phyloP scores from a whole-genome alignment of 2,888 invertebrate genomes.

The Teleogryllus oceanicus region DNA sequence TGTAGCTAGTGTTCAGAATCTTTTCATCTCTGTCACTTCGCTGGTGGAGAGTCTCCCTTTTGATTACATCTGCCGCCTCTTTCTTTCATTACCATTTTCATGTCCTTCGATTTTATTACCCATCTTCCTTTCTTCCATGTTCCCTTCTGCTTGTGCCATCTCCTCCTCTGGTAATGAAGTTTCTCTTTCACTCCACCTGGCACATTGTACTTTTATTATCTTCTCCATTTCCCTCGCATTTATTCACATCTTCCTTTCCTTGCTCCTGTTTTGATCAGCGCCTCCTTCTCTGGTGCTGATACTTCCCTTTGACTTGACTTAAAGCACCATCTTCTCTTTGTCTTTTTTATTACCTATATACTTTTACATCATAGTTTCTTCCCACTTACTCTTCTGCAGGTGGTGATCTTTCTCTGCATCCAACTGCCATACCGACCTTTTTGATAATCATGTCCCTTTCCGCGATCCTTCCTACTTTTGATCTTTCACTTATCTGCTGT shows the following conservation, averaged over 20 bases:
- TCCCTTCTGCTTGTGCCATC: slow-evolving; percentile 11
- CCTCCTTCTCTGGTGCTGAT: not conserved
- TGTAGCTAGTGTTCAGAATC: too few relatives aligned
- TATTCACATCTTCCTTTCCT: not conserved
- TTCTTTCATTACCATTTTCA: not conserved
- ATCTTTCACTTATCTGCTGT: not conserved
- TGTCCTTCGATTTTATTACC: too few relatives aligned
- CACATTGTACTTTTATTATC: too few relatives aligned
- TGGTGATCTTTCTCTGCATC: not conserved
- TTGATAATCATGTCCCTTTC: not conserved
- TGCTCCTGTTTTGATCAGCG: not conserved
- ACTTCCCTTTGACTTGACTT: too few relatives aligned
- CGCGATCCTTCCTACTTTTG: not conserved
- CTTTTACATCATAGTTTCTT: not conserved
- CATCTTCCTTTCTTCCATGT: not conserved
- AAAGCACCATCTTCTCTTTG: too few relatives aligned
- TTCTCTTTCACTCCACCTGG: too few relatives aligned
- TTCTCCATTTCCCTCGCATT: too few relatives aligned
- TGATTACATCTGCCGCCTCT: not conserved
- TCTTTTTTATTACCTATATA: too few relatives aligned
- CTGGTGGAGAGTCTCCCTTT: too few relatives aligned
- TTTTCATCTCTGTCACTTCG: too few relatives aligned
- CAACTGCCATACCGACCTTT: not conserved
- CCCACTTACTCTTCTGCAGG: not conserved
- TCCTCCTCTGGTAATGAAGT: too few relatives aligned